Evolutionary conservation across 1,140 invertebrate genomes (phyloP).

Genomic region (Zaprionus kolodkinae): DNA sequence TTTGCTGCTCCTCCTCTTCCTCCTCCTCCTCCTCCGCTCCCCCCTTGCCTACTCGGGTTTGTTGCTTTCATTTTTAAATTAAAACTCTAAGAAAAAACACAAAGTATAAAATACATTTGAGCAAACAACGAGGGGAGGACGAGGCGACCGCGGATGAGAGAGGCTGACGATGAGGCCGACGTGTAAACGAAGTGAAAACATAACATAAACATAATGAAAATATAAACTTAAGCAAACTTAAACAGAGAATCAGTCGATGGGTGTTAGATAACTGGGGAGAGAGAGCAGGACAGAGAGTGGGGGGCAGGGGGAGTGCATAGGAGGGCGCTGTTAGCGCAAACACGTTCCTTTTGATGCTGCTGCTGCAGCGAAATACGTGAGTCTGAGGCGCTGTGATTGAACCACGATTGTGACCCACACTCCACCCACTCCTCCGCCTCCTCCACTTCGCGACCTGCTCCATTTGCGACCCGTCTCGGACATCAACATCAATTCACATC

Average conservation of each 20-base stretch:
- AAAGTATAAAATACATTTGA: slow-evolving; percentile 53
- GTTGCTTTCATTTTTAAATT: slow-evolving; percentile 63
- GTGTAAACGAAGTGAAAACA: slow-evolving; percentile 66
- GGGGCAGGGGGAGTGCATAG: neutral
- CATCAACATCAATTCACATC: slow-evolving; percentile 55
- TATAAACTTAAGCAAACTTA: slow-evolving; percentile 66
- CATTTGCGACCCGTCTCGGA: slow-evolving; percentile 6
- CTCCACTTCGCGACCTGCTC: neutral
- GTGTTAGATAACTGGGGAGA: slow-evolving; percentile 23
- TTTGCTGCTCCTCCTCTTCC: slow-evolving; percentile 16
- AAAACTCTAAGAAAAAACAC: slow-evolving; percentile 53
- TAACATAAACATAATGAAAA: slow-evolving; percentile 70
- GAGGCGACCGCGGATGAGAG: slow-evolving; percentile 3
- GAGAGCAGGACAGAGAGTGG: neutral
- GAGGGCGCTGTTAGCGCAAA: slow-evolving; percentile 36
- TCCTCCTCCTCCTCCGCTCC: neutral
- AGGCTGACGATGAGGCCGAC: slow-evolving; percentile 30
- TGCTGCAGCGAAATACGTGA: slow-evolving; percentile 54
- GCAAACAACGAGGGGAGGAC: slow-evolving; percentile 33
- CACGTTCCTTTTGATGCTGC: slow-evolving; percentile 56
- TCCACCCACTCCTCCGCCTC: no score
- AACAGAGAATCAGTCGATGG: slow-evolving; percentile 59
- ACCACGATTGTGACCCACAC: neutral
- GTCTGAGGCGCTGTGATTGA: slow-evolving; percentile 46
- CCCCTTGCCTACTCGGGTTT: slow-evolving; percentile 32